Conservation (phyloP, 2,888 invertebrate genomes). For the Dasysyrphus albostriatus region DNA sequence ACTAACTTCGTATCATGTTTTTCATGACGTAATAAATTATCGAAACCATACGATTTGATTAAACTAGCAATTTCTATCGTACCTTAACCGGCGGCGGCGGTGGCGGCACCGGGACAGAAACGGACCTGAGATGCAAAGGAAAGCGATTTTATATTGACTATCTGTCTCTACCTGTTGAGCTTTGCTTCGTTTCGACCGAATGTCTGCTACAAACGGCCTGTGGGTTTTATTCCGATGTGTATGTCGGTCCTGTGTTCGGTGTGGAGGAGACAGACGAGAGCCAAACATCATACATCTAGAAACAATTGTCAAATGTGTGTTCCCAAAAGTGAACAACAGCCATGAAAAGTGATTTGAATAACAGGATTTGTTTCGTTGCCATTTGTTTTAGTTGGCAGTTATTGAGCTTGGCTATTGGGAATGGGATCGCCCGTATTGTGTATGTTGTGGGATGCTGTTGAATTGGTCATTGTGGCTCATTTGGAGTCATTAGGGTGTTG, state of each 20-base stretch:
- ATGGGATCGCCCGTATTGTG: constrained; percentile 37
- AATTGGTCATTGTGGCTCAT: constrained; percentile 67
- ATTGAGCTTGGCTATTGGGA: not conserved
- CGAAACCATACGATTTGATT: constrained; percentile 69
- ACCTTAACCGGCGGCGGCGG: not conserved
- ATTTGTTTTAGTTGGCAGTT: constrained; percentile 54
- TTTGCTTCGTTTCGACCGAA: not conserved
- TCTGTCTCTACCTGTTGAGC: constrained; percentile 50
- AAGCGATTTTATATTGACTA: not conserved
- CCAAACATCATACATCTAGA: constrained; percentile 13
- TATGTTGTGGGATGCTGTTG: constrained; percentile 38
- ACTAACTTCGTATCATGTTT: constrained; percentile 52
- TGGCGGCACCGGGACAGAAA: not conserved
- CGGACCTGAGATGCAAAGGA: not conserved
- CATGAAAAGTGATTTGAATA: constrained; percentile 65
- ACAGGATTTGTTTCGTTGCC: constrained; percentile 43
- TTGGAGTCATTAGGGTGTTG: constrained; percentile 66
- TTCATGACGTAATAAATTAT: constrained; percentile 71
- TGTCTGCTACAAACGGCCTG: constrained; percentile 3
- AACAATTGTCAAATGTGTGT: constrained; percentile 37
- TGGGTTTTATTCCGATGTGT: not conserved
- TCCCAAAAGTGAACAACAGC: constrained; percentile 25
- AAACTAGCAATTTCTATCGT: constrained; percentile 60
- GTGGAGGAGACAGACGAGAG: not conserved
- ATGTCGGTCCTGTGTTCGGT: not conserved